Evolutionary conservation across 2,888 invertebrate genomes (phyloP).

Genomic region (Lepidonotus clava): DNA sequence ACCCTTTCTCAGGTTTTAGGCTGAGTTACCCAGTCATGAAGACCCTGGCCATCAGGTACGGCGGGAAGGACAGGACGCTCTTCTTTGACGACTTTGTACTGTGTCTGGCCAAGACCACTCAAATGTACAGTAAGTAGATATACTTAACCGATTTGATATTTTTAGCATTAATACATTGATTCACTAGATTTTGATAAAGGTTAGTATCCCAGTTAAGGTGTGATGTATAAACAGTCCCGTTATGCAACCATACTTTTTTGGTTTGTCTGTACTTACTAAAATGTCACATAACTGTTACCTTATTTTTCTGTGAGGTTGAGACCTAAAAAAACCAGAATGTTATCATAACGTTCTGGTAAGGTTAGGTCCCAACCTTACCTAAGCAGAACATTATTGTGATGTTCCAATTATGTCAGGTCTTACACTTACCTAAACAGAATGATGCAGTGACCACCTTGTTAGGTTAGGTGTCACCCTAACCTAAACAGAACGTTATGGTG

Average conservation of each 20-base stretch:
- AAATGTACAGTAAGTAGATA: conserved; percentile 53
- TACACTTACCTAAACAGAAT: too few relatives aligned
- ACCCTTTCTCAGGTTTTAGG: conserved; percentile 40
- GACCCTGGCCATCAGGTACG: conserved; percentile 56
- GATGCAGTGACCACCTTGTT: too few relatives aligned
- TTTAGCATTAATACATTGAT: background rate
- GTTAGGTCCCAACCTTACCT: too few relatives aligned
- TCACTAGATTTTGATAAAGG: background rate
- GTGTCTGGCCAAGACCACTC: conserved; percentile 56
- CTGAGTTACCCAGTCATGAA: conserved; percentile 44
- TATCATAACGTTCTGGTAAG: background rate
- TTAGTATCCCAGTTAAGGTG: background rate
- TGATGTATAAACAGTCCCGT: background rate
- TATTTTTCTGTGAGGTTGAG: background rate
- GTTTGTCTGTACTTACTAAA: background rate
- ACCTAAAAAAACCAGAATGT: background rate
- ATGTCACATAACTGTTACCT: background rate
- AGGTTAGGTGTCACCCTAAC: too few relatives aligned
- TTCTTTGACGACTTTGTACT: conserved; percentile 61
- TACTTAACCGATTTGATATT: background rate
- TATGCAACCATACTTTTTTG: background rate
- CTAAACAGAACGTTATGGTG: too few relatives aligned
- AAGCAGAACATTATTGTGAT: too few relatives aligned
- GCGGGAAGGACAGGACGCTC: conserved; percentile 59
- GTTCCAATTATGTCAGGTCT: too few relatives aligned